A percentile compares a stretch with the other conserved stretches of the same genome.
phyloP scores from a whole-genome alignment of 1,140 invertebrate genomes.

The Grapholita molesta region DNA sequence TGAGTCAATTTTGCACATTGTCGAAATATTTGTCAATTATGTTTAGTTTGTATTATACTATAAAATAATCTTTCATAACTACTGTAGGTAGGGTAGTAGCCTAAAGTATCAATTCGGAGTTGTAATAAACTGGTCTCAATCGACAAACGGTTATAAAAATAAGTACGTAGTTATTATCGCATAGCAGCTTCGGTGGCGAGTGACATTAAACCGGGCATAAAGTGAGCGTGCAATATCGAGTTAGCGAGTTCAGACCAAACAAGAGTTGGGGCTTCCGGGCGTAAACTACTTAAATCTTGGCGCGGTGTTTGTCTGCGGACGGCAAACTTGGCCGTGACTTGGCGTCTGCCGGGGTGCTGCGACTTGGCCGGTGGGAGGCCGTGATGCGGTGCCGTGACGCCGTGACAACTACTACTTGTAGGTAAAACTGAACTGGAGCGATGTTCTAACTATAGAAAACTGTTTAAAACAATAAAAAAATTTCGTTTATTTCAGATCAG shows the following conservation, averaged over 20 bases:
- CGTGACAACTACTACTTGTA: not conserved
- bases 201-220: conserved; percentile 62
- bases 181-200: not conserved
- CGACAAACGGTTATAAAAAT: too few relatives aligned
- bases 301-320: conserved; percentile 33
- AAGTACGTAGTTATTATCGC: not conserved
- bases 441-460: too few relatives aligned
- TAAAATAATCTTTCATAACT: too few relatives aligned
- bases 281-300: conserved; percentile 71
- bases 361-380: conserved; percentile 2
- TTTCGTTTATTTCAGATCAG: too few relatives aligned
- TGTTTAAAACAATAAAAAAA: too few relatives aligned
- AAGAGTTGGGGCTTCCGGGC: conserved; percentile 45
- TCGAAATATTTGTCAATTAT: too few relatives aligned
- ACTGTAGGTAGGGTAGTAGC: too few relatives aligned
- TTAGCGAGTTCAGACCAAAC: conserved; percentile 53
- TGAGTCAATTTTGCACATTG: too few relatives aligned
- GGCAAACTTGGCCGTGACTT: conserved; percentile 31
- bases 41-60: too few relatives aligned
- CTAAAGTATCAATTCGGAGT: not conserved
- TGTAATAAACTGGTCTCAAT: not conserved
- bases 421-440: too few relatives aligned
- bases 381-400: not conserved
- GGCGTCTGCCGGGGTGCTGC: not conserved
- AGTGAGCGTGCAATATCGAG: conserved; percentile 65